Evolutionary conservation across 2,888 invertebrate genomes (phyloP).

Genomic region (Habrosyne pyritoides): DNA sequence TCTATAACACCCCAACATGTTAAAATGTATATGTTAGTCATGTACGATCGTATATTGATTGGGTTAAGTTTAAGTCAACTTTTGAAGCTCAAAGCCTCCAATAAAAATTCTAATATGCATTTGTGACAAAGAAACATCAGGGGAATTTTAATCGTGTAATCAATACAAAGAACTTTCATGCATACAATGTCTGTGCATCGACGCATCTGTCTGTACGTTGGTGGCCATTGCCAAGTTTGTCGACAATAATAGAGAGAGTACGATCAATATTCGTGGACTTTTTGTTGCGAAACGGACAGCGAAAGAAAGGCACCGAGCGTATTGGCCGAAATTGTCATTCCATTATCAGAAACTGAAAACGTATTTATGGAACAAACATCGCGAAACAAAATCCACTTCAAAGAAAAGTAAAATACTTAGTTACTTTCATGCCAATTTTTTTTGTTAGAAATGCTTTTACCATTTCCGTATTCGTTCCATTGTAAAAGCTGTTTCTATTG

Average conservation of each 20-base stretch:
- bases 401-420: too few species aligned
- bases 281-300: background rate
- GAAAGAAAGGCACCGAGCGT: background rate
- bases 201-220: background rate
- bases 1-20: too few species aligned
- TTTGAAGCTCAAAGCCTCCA: background rate
- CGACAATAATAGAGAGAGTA: constrained; percentile 3
- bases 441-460: too few species aligned
- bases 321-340: background rate
- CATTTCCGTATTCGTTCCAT: too few species aligned
- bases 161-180: background rate
- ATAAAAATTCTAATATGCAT: too few species aligned
- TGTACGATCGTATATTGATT: too few species aligned
- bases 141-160: background rate
- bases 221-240: constrained; percentile 4
- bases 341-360: background rate
- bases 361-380: too few species aligned
- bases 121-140: background rate
- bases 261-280: constrained; percentile 1
- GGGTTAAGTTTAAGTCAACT: too few species aligned
- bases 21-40: too few species aligned
- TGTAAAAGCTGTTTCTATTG: too few species aligned
- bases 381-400: too few species aligned
- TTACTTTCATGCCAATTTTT: too few species aligned
- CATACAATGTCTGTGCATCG: background rate